Evolutionary conservation across 2,888 invertebrate species (phyloP), one percentile per base, ranked within the genome.

Genomic region (Scotopteryx bipunctaria): DNA sequence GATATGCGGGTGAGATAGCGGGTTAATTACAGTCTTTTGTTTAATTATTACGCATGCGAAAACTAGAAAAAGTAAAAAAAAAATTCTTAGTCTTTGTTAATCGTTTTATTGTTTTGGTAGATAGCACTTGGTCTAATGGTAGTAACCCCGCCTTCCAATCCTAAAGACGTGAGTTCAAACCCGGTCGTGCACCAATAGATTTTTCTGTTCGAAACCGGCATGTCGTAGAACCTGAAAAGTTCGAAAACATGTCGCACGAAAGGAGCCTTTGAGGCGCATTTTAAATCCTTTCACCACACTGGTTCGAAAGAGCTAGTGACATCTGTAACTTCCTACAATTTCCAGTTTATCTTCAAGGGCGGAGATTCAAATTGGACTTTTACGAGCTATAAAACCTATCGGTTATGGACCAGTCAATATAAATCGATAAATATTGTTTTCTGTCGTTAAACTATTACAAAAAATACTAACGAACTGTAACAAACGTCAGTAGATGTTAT

Each of bases 1-100:
- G 82, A 82, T 83, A 86, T 87, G 87, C 83, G 86, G 87, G 86
- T 63, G 37, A 72, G 77, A 82, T 82, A 81, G 76, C 66, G 70
- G 66, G 64, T 69, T 81, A 81, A 83, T 83, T 81, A 76, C 6
- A 38, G 66, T 71, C 72, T 76, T 74, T 69, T 73, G 71, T 69
- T 61, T 66, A 66, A 63, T 58, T 66, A 52, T 61, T 58, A 66
- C 66, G 70, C 63, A 52, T 64, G 54, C 66, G 19, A 47, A 47
- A 33, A 32, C 1, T 32, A 23, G 21, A 36, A 17, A 15, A n/a
- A 27, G 2, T n/a, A 0, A 27, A 9, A 4, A 27, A 27, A 27
- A 27, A 27, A 11, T 27, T 11, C 27, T 27, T 11, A n/a, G 27
- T 11, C 4, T 27, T 9, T 8, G 27, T 27, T 2, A 31, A 6